phyloP scores from a whole-genome alignment of 2,888 invertebrate genomes.

The Coleophora flavipennella region DNA sequence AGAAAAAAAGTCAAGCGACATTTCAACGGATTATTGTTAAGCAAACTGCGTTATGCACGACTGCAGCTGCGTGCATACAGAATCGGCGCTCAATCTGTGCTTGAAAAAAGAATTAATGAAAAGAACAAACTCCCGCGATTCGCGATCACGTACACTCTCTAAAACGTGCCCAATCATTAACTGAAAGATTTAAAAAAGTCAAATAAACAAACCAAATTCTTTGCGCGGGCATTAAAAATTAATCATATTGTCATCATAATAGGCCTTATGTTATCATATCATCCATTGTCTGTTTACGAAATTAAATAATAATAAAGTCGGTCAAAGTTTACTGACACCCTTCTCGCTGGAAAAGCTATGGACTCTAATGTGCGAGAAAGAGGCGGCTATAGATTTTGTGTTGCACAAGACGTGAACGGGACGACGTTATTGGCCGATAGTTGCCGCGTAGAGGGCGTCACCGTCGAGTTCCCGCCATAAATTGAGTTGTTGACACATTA shows the following conservation, averaged over 20 bases:
- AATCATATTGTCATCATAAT: slow-evolving; percentile 51
- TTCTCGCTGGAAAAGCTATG: slow-evolving; percentile 11
- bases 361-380: slow-evolving; percentile 24
- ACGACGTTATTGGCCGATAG: slow-evolving; percentile 47
- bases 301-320: slow-evolving; percentile 21
- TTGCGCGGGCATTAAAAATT: slow-evolving; percentile 46
- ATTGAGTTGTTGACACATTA: slow-evolving; percentile 74
- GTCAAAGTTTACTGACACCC: slow-evolving; percentile 14
- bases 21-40: slow-evolving; percentile 10
- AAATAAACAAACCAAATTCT: slow-evolving; percentile 24
- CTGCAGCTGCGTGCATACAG: background rate
- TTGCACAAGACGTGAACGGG: slow-evolving; percentile 21
- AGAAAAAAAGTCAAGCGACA: slow-evolving; percentile 7
- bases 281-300: slow-evolving; percentile 17
- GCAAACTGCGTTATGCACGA: slow-evolving; percentile 2
- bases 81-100: slow-evolving; percentile 1
- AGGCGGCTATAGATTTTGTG: slow-evolving; percentile 26
- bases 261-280: slow-evolving; percentile 32
- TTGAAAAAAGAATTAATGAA: slow-evolving; percentile 7
- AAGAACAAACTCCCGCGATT: slow-evolving; percentile 14
- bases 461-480: slow-evolving; percentile 64
- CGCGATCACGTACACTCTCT: slow-evolving; percentile 17
- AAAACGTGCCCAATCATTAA: slow-evolving; percentile 27
- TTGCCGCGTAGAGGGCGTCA: slow-evolving; percentile 56
- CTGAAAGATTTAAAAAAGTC: slow-evolving; percentile 20